A percentile compares a stretch with the other conserved stretches of the same genome.
Evolutionary conservation across 2,888 invertebrate genomes (phyloP).

Genomic region (Meiosimyza platycephala): DNA sequence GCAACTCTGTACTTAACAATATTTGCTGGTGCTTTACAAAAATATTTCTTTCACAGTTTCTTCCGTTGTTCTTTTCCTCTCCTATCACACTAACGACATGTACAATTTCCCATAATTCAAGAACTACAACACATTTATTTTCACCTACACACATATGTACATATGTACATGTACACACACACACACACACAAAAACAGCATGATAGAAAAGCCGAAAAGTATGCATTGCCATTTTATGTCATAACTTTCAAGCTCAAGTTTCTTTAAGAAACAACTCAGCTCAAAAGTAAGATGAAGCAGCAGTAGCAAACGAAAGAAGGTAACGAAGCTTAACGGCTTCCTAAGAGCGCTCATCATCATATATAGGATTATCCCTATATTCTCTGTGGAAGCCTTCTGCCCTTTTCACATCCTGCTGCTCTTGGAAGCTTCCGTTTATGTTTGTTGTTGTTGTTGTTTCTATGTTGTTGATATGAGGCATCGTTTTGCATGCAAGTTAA

Average conservation of each 20-base stretch:
- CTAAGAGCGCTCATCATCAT: neutral
- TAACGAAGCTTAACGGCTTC: conserved; percentile 57
- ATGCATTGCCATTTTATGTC: conserved; percentile 48
- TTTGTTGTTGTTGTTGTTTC: neutral
- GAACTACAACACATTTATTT: conserved; percentile 34
- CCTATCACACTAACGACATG: conserved; percentile 9
- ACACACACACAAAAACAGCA: conserved; percentile 8
- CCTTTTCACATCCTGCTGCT: no score
- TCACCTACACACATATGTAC: conserved; percentile 4
- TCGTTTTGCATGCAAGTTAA: conserved; percentile 60
- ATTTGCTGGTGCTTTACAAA: no score
- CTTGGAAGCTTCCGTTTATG: conserved; percentile 17
- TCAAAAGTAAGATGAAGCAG: conserved; percentile 21
- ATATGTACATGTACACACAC: neutral
- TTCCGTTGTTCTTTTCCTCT: neutral
- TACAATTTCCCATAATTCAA: conserved; percentile 28
- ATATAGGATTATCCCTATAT: neutral
- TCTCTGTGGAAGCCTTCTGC: neutral
- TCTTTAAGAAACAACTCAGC: conserved; percentile 33
- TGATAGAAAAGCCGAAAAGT: conserved; percentile 53
- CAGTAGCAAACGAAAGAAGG: conserved; percentile 49
- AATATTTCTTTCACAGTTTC: neutral
- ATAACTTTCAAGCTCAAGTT: conserved; percentile 53
- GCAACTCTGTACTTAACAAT: no score
- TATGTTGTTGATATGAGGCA: conserved; percentile 39